These are phyloP conservation scores for Geotrupes spiniger DNA, from an alignment of 2,888 invertebrate genomes.

Conservation along the genomic window DNA sequence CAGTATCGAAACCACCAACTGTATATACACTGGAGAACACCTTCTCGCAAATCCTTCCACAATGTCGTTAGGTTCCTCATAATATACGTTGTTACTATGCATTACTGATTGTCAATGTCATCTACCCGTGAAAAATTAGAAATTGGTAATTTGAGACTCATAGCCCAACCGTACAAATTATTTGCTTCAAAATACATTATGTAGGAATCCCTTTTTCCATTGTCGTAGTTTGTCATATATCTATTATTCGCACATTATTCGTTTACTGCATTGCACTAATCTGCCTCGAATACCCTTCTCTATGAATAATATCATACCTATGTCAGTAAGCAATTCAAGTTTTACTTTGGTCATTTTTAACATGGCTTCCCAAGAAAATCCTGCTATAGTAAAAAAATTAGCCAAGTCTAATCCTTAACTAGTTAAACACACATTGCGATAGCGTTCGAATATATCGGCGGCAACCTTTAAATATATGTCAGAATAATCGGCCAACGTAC, in stretches of 20 bases:
- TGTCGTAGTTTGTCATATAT: slow-evolving; percentile 38
- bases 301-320: slow-evolving; percentile 39
- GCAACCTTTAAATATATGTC: slow-evolving; percentile 23
- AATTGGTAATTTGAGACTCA: slow-evolving; percentile 14
- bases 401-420: slow-evolving; percentile 34
- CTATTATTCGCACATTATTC: slow-evolving; percentile 41
- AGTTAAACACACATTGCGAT: slow-evolving; percentile 31
- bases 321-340: slow-evolving; percentile 39
- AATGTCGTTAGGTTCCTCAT: no score
- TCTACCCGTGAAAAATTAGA: background rate
- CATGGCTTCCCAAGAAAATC: slow-evolving; percentile 41
- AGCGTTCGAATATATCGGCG: slow-evolving; percentile 39
- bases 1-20: no score
- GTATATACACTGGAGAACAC: no score
- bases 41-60: no score
- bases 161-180: slow-evolving; percentile 33
- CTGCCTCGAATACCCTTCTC: slow-evolving; percentile 23
- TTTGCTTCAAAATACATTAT: slow-evolving; percentile 38
- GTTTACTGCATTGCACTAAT: slow-evolving; percentile 29
- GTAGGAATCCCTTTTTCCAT: slow-evolving; percentile 31
- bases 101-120: background rate
- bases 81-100: no score
- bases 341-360: slow-evolving; percentile 37
- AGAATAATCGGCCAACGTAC: slow-evolving; percentile 18
- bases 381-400: slow-evolving; percentile 40